Percentiles rank a stretch among this genome's conserved stretches.
These are phyloP conservation scores for Saccostrea glomerata DNA, from an alignment of 1,140 invertebrate genomes.

Conservation along the genomic window DNA sequence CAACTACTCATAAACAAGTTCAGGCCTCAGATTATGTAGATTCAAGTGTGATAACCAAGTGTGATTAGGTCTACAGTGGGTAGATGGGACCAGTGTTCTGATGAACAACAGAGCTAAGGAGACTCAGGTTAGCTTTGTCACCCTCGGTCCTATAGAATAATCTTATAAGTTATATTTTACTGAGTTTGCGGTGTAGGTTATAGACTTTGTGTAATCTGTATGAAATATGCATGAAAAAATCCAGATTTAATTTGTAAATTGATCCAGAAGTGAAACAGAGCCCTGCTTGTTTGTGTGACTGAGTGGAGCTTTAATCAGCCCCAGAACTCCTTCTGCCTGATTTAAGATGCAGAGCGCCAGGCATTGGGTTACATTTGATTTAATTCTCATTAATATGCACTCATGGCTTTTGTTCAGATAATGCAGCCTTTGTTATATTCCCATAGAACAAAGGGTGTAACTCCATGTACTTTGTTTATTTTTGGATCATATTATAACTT, in stretches of 20 bases:
- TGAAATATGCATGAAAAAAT: background rate
- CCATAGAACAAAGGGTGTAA: background rate
- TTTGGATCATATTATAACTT: background rate
- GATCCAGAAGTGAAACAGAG: background rate
- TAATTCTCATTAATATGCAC: background rate
- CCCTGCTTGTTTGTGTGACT: background rate
- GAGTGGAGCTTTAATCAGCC: background rate
- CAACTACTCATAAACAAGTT: no score
- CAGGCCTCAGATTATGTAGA: no score
- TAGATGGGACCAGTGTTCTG: no score
- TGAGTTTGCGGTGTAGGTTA: background rate
- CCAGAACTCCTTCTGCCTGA: background rate
- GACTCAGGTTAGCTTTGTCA: background rate
- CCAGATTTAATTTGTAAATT: background rate
- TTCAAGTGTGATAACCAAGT: no score
- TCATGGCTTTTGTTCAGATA: background rate
- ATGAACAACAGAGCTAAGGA: no score
- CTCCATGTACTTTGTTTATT: background rate
- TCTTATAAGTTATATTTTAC: background rate
- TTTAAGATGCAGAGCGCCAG: background rate
- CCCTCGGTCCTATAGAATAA: background rate
- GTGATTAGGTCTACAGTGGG: no score
- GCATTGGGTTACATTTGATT: background rate
- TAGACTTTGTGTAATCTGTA: background rate
- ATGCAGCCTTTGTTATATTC: background rate